Evolutionary conservation across 1,140 invertebrate genomes (phyloP).

Genomic region (Orius laevigatus): DNA sequence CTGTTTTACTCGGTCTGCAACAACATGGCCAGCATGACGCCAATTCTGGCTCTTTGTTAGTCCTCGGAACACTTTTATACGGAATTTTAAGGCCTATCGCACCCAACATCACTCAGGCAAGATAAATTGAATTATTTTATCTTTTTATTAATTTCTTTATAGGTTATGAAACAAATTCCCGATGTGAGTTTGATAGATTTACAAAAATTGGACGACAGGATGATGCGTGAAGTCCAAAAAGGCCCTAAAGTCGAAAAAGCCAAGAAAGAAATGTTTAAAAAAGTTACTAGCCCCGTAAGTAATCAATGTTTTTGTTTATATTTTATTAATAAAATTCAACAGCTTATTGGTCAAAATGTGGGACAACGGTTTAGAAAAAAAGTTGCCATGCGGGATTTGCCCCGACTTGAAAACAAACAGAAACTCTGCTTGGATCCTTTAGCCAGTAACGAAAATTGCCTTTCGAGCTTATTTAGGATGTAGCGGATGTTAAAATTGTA

Average conservation of each 20-base stretch:
- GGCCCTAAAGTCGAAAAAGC: slow-evolving; percentile 69
- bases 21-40: slow-evolving; percentile 72
- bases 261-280: slow-evolving; percentile 80
- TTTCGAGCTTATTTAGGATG: slow-evolving; percentile 2
- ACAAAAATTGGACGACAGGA: slow-evolving; percentile 68
- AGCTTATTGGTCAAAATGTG: slow-evolving; percentile 62
- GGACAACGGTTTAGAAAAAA: slow-evolving; percentile 75
- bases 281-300: slow-evolving; percentile 59
- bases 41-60: slow-evolving; percentile 39
- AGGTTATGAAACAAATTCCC: slow-evolving; percentile 56
- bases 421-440: slow-evolving; percentile 4
- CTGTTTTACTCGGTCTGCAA: slow-evolving; percentile 55
- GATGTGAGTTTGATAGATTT: slow-evolving; percentile 57
- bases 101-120: slow-evolving; percentile 39
- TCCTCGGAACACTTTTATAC: slow-evolving; percentile 52
- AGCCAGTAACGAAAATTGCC: not conserved
- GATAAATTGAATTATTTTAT: not conserved
- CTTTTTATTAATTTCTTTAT: slow-evolving; percentile 16
- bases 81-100: slow-evolving; percentile 60
- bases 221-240: slow-evolving; percentile 46
- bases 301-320: slow-evolving; percentile 13
- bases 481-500: not conserved
- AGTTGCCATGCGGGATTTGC: slow-evolving; percentile 66
- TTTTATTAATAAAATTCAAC: slow-evolving; percentile 22
- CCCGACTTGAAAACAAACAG: slow-evolving; percentile 37